Evolutionary conservation across 2,888 invertebrate genomes (phyloP).

Genomic region (Orthonevra nobilis): DNA sequence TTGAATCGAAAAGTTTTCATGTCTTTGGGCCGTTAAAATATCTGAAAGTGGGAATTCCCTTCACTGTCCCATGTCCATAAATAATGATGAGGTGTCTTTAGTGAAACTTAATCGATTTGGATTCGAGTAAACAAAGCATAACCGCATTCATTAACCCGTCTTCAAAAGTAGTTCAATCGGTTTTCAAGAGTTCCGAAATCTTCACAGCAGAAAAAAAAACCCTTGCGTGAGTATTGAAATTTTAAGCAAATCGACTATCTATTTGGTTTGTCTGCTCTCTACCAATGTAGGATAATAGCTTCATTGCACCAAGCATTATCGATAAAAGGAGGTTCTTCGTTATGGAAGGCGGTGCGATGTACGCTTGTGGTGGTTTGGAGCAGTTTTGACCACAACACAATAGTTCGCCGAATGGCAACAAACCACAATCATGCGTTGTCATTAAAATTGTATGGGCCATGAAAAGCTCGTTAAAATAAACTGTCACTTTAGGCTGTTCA

Average conservation of each 20-base stretch:
- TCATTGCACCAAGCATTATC: slow-evolving; percentile 41
- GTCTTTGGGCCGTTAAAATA: slow-evolving; percentile 50
- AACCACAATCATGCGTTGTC: slow-evolving; percentile 7
- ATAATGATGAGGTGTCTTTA: slow-evolving; percentile 25
- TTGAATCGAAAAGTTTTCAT: slow-evolving; percentile 49
- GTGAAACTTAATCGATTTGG: slow-evolving; percentile 49
- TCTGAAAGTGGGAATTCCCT: slow-evolving; percentile 41
- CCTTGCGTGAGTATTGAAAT: not conserved
- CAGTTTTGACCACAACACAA: slow-evolving; percentile 62
- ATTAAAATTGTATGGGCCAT: slow-evolving; percentile 54
- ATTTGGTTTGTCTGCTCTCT: not conserved
- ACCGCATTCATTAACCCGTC: slow-evolving; percentile 34
- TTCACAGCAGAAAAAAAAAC: no score
- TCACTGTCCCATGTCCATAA: not conserved
- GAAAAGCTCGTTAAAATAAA: slow-evolving; percentile 48
- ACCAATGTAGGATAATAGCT: slow-evolving; percentile 25
- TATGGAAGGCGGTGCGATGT: not conserved
- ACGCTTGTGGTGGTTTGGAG: slow-evolving; percentile 21
- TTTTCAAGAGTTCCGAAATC: slow-evolving; percentile 21
- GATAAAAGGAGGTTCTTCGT: slow-evolving; percentile 19
- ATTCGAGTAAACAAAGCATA: slow-evolving; percentile 53
- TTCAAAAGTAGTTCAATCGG: slow-evolving; percentile 26
- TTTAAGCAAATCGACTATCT: slow-evolving; percentile 10
- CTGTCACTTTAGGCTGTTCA: slow-evolving; percentile 35
- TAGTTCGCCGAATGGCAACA: slow-evolving; percentile 25